These are phyloP conservation scores for Drosophila trichaetosa DNA, from an alignment of 2,888 invertebrate species.

Conservation along the genomic window DNA sequence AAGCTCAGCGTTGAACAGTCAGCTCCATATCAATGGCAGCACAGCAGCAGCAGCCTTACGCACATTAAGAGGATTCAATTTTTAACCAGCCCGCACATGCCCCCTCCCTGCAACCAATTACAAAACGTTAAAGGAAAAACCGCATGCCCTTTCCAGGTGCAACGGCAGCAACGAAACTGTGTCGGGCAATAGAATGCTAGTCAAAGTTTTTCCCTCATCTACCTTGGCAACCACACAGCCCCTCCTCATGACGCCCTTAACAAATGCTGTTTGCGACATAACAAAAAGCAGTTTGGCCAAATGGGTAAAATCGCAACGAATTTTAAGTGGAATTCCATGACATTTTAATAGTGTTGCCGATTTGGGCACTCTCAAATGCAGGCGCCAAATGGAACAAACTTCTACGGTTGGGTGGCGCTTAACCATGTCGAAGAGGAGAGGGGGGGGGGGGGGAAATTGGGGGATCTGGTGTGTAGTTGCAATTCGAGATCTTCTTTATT, in stretches of 20 bases:
- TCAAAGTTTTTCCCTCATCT: constrained; percentile 61
- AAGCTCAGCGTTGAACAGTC: constrained; percentile 6
- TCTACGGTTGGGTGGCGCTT: neutral
- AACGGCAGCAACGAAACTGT: constrained; percentile 59
- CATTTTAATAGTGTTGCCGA: constrained; percentile 74
- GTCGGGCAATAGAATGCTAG: constrained; percentile 72
- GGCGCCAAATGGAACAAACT: constrained; percentile 18
- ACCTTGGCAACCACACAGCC: constrained; percentile 23
- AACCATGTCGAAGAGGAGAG: neutral
- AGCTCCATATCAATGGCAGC: constrained; percentile 66
- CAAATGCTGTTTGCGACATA: constrained; percentile 35
- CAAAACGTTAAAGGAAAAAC: constrained; percentile 55
- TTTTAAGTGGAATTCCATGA: constrained; percentile 79
- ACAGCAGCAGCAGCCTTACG: constrained; percentile 49
- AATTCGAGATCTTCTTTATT: neutral
- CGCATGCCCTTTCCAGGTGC: constrained; percentile 72
- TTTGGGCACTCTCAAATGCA: constrained; percentile 58
- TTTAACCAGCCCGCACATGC: constrained; percentile 36
- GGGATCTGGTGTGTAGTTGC: neutral
- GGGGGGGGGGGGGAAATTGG: neutral
- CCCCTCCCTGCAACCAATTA: constrained; percentile 13
- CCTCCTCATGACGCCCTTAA: neutral
- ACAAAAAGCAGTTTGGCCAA: constrained; percentile 64
- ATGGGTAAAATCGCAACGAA: constrained; percentile 61
- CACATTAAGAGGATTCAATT: constrained; percentile 68